Base-by-base conservation (phyloP, 2,797 vertebrate species). In the Pseudocheirus occidentalis region DNA sequence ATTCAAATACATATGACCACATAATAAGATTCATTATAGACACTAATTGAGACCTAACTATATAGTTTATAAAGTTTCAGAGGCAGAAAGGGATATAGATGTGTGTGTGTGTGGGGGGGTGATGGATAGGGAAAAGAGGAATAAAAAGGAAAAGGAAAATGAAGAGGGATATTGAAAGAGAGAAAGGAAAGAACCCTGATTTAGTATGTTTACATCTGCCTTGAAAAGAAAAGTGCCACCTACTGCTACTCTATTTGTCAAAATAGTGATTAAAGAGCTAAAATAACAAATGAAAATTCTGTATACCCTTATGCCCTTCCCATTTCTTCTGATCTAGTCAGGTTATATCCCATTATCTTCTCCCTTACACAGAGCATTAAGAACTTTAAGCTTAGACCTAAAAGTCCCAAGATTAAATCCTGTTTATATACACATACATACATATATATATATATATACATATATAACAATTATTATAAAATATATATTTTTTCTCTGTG, bases 361-460 rank as follows among this genome's bases (percentile, higher is more conserved):
- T 3, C 29, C 31, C 27, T 62, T 16, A 66, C 31, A 1, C 14
- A 66, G 0, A 66, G 1, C 3, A 27, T 66, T 66, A 66, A 34
- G 62, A 62, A 66, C 13, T 1, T 14, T 16, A 66, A n/a, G 12
- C 31, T 66, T 66, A 66, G 34, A n/a, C 13, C 62, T 11, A 53
- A 94, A 96, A 97, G 81, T 94, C 90, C 31, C 56, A 50, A 6
- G 13, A 94, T 95, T 95, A 94, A 95, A 97, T 95, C 7, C 91
- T n/a, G 57, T 28, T 58, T 58, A 28, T 58, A 28, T 28, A 58
- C 28, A 29, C 1, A 57, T 57, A 57, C 7, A 9, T 28, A 57
- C 9, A 57, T 28, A 57, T 27, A 27, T 57, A 28, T 56, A 28
- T 57, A 57, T 24, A 24, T 57, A 57, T 18, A 55, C 16, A 55